Evolutionary conservation across 2,113 vertebrate genomes (phyloP), one percentile per base, ranked within the genome.

Genomic region (Alectura lathami): DNA sequence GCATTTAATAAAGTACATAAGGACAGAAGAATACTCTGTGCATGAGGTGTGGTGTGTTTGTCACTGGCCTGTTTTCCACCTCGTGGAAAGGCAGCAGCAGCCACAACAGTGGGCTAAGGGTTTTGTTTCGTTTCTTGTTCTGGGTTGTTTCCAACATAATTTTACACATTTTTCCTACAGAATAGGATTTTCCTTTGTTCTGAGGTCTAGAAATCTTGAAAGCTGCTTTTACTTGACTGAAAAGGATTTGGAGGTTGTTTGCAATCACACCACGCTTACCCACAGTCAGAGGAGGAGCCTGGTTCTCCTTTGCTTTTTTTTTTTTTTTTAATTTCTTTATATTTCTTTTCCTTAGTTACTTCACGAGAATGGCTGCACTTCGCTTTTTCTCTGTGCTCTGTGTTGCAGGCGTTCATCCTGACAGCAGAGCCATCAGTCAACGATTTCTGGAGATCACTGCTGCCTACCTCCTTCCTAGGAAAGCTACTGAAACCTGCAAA

Each of bases 21-120:
- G 0, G 9, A 3, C 8, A 30, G 63, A 29, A 51, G 70, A 89
- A 66, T 6, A 10, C 0, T 26, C 0, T 14, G 9, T 79, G 54
- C 76, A 43, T 20, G 32, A 34, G 45, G 50, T 1, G 29, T 26
- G 42, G 42, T 43, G 42, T 43, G 42, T 15, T 43, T 21, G 20
- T 17, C 54, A n/a, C 32, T 57, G 32, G 32, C n/a, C n/a, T 57
- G 54, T 30, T 16, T 54, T 54, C 51, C 42, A 43, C 42, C 42
- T 43, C 42, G 11, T 15, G 15, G 42, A 43, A 43, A 43, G 72
- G 59, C 12, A 9, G n/a, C 62, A 38, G 22, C 23, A 68, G 43
- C 32, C 62, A 51, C 32, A 56, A 29, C 24, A 47, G 8, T 48
- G 16, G 27, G 8, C 48, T 34, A 12, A 9, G 12, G 18, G 1